Evolutionary conservation across 2,888 invertebrate genomes (phyloP), one percentile per base, ranked within the genome.

Genomic region (Drosophila borealis): DNA sequence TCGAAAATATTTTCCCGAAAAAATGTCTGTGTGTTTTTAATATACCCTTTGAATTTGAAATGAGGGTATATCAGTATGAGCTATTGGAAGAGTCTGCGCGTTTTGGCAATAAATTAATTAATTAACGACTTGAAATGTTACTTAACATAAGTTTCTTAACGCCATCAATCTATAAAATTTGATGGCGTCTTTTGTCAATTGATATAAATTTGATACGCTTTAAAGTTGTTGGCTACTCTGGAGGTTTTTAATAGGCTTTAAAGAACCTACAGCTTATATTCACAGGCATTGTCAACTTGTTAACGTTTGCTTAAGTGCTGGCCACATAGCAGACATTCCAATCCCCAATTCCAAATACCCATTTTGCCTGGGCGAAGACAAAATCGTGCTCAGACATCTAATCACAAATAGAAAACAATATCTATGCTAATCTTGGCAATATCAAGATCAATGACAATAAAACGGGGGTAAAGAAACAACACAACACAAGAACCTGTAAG

Each of bases 401-500:
- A 86, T 86, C 85, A 78, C 81, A 76, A 89, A 88, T 78, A 75
- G 75, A 88, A 80, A 82, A 89, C 89, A 85, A 78, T 83, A 89
- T 89, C 85, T 89, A 86, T 89, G 87, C 84, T 89, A 89, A 86
- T 86, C 85, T 88, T 34, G 63, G 21, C 76, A 86, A n/a, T n/a
- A n/a, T n/a, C 85, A 86, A 89, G 85, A 86, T 86, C 85, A 84
- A 89, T 89, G 85, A 88, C 87, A 88, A 88, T 88, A 88, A 85
- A 89, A 83, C 66, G 81, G 69, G 66, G 67, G 62, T 61, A 64
- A 63, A 46, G 61, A 65, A 73, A 80, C 69, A 67, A 42, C 59
- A 75, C 59, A 74, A 56, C 60, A 64, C 74, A 83, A 85, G 84
- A 84, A 84, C 89, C 88, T 89, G 89, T 68, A 82, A 76, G 74